These are phyloP conservation scores for Agonopterix subpropinquella DNA, from an alignment of 2,888 invertebrate species.

Conservation along the genomic window DNA sequence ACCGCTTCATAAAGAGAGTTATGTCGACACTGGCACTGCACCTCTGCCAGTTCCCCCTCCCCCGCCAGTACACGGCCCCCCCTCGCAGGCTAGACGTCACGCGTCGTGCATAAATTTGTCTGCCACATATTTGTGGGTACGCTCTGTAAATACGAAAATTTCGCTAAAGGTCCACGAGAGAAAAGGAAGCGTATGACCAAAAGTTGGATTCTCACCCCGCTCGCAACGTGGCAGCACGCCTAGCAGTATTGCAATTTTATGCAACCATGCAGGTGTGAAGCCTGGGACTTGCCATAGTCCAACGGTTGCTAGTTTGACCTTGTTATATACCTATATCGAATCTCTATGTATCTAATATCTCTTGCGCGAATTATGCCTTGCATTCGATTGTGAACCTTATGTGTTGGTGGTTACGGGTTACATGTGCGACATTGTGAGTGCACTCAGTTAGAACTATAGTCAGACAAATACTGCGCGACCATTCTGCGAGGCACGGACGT, in stretches of 20 bases:
- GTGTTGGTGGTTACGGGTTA: neutral
- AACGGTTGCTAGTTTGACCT: too few relatives aligned
- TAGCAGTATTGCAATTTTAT: too few relatives aligned
- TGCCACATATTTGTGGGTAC: neutral
- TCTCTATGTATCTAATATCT: too few relatives aligned
- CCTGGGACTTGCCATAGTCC: too few relatives aligned
- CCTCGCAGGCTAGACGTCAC: neutral
- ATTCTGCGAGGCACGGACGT: too few relatives aligned
- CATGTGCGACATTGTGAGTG: neutral
- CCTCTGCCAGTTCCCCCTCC: neutral
- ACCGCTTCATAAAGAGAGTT: neutral
- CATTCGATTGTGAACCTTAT: too few relatives aligned
- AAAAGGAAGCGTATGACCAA: neutral
- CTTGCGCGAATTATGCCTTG: too few relatives aligned
- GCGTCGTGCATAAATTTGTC: neutral
- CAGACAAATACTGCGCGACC: too few relatives aligned
- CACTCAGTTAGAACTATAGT: neutral
- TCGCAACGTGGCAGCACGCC: too few relatives aligned
- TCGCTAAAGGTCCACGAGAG: neutral
- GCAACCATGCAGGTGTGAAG: too few relatives aligned
- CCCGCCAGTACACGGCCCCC: neutral
- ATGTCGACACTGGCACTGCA: neutral
- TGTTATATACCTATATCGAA: too few relatives aligned
- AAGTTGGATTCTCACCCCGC: too few relatives aligned
- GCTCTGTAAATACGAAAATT: neutral